Evolutionary conservation across 92 coral and sea anemone genomes (phyloP).

Genomic region (Desmophyllum pertusum): DNA sequence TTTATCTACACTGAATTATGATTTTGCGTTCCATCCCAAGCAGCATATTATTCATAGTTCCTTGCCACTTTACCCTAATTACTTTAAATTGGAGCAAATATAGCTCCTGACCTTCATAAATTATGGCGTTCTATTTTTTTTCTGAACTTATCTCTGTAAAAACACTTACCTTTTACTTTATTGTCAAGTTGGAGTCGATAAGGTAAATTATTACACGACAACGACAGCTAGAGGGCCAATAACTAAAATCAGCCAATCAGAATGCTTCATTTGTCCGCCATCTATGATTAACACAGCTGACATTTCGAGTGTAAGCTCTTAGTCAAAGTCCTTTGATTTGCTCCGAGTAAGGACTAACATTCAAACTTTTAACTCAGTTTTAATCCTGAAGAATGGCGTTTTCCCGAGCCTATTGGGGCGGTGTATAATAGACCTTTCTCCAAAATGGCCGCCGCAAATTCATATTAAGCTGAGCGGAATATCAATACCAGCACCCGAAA

Average conservation of each 20-base stretch:
- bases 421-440: background rate
- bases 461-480: too few relatives aligned
- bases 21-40: background rate
- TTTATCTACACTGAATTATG: background rate
- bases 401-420: background rate
- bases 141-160: background rate
- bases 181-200: constrained; percentile 2
- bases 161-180: background rate
- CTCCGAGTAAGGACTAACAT: background rate
- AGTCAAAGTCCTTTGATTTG: background rate
- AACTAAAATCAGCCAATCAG: background rate
- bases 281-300: background rate
- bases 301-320: too few relatives aligned
- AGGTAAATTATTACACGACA: background rate
- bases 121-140: constrained; percentile 2
- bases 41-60: background rate
- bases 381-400: background rate
- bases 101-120: constrained; percentile 1
- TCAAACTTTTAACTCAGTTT: background rate
- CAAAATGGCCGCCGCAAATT: too few relatives aligned
- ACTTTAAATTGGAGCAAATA: background rate
- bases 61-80: background rate
- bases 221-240: background rate
- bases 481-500: too few relatives aligned
- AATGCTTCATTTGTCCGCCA: background rate